These are phyloP conservation scores for Cherax destructor DNA, from an alignment of 1,140 invertebrate genomes.

Conservation along the genomic window DNA sequence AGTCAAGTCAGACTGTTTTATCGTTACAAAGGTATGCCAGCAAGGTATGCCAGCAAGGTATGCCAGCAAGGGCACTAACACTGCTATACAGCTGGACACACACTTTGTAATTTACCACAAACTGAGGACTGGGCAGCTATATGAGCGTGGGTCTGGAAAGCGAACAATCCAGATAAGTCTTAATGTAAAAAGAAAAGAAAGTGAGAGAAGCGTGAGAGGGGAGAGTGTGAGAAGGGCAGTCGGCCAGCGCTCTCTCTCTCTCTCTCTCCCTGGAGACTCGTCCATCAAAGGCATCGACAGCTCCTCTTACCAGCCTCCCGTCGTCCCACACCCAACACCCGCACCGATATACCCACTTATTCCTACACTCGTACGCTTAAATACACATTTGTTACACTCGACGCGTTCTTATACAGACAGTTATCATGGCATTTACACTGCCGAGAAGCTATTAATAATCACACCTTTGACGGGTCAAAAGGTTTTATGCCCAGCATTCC, in stretches of 20 bases:
- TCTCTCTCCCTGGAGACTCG: constrained; percentile 46
- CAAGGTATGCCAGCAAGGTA: background rate
- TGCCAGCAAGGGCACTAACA: background rate
- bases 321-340: background rate
- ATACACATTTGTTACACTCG: constrained; percentile 55
- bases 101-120: background rate
- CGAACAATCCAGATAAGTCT: background rate
- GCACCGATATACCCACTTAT: constrained; percentile 32
- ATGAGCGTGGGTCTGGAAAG: background rate
- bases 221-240: background rate
- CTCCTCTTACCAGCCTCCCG: constrained; percentile 34
- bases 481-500: too few species aligned
- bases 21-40: too few species aligned
- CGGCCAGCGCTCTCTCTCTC: constrained; percentile 8
- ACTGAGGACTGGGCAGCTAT: background rate
- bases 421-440: constrained; percentile 10
- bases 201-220: background rate
- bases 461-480: background rate
- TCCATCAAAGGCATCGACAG: constrained; percentile 65
- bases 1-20: too few species aligned
- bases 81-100: background rate
- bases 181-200: background rate
- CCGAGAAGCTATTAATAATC: background rate
- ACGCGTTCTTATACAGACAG: constrained; percentile 33
- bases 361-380: constrained; percentile 40